Evolutionary conservation across 2,888 invertebrate genomes (phyloP), one percentile per base, ranked within the genome.

Genomic region (Spodoptera picta): DNA sequence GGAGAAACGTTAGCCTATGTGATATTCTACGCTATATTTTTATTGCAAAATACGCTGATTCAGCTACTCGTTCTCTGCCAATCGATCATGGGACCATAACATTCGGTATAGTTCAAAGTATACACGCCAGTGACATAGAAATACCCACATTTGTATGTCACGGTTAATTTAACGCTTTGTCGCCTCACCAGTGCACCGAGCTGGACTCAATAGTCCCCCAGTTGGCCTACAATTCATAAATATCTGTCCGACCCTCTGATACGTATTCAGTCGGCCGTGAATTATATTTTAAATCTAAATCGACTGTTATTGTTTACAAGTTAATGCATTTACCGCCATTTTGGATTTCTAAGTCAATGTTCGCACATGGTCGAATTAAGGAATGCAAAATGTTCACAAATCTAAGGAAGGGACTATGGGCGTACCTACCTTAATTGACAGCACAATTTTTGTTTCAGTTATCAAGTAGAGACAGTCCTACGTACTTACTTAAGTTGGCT

Each of bases 151-250:
- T 55, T 45, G 46, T 76, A 53, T 70, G 76, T 51, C 76, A 75
- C 64, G 59, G 73, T 71, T 72, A 60, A 72, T 76, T 73, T 72
- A 76, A 66, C 67, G 57, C 67, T 11, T 50, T 73, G 59, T 14
- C 50, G 55, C 56, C 45, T 48, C 54, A 65, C 46, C 7, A 53
- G 51, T 52, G 76, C 69, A 60, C 23, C 48, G 36, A 12, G 14
- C 12, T 27, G 52, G 10, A 52, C 75, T 74, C 62, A 75, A 63
- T 61, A 27, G 42, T 63, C 65, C 59, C 64, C 41, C 44, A 56
- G 48, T 65, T 65, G 76, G 56, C 73, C 76, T 73, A 65, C 54
- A 65, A 76, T 63, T 73, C 60, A 62, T 49, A 61, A 71, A 76
- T 75, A 70, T 58, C 42, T 48, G 45, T 24, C 59, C 59, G 63